These are phyloP conservation scores for Scaptomyza cyrtandrae DNA, from an alignment of 2,888 invertebrate species.

Conservation along the genomic window DNA sequence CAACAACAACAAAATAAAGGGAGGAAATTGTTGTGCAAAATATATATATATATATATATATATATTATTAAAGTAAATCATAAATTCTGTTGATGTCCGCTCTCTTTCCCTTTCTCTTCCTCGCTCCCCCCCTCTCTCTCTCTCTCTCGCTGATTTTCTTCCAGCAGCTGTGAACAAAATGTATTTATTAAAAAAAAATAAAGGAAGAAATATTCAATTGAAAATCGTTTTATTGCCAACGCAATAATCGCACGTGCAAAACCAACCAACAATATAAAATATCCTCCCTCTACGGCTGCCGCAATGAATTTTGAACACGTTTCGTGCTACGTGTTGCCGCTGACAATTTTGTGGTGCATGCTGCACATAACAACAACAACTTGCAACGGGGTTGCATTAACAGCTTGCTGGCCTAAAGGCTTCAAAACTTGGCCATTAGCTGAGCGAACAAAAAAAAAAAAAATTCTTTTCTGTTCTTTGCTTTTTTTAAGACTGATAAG, in stretches of 20 bases:
- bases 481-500: not conserved
- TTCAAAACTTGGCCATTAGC: slow-evolving; percentile 10
- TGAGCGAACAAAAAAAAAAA: not conserved
- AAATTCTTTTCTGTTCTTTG: not conserved
- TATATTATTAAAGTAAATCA: slow-evolving; percentile 67
- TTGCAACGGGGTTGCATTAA: slow-evolving; percentile 12
- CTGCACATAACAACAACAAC: slow-evolving; percentile 26
- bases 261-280: not conserved
- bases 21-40: slow-evolving; percentile 1
- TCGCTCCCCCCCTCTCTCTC: not conserved
- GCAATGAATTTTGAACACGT: slow-evolving; percentile 50
- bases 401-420: slow-evolving; percentile 16
- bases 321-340: slow-evolving; percentile 65
- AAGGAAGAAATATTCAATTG: slow-evolving; percentile 57
- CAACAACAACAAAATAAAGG: slow-evolving; percentile 13
- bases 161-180: slow-evolving; percentile 45
- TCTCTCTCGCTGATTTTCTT: slow-evolving; percentile 7
- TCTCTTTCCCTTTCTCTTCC: not conserved
- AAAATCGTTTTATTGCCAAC: slow-evolving; percentile 70
- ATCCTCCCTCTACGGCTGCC: not conserved
- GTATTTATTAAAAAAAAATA: not conserved
- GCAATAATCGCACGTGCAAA: slow-evolving; percentile 54
- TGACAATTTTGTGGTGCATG: slow-evolving; percentile 60
- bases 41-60: not conserved
- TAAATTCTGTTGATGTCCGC: slow-evolving; percentile 53